A percentile compares a stretch with the other conserved stretches of the same genome.
phyloP scores from a whole-genome alignment of 2,797 vertebrate genomes.

The Esox masquinongy region DNA sequence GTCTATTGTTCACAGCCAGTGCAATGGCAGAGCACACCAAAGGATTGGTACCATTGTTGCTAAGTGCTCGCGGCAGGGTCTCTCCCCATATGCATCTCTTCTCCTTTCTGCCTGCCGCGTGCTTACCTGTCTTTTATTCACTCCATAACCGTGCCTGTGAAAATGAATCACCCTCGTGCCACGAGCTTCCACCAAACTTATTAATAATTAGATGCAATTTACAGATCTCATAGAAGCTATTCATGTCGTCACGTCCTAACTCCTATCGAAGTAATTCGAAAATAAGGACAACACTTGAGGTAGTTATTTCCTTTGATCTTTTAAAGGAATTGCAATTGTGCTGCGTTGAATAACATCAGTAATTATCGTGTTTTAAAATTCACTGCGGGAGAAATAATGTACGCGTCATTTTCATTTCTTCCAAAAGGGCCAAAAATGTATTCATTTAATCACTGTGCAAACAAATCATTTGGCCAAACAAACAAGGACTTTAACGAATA shows the following conservation, averaged over 20 bases:
- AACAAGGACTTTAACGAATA: constrained; percentile 5
- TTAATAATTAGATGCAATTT: constrained; percentile 28
- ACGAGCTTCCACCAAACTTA: constrained; percentile 15
- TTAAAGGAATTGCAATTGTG: not conserved
- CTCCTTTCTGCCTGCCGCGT: constrained; percentile 17
- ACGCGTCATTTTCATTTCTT: not conserved
- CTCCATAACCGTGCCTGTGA: constrained; percentile 11
- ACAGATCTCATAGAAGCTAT: constrained; percentile 16
- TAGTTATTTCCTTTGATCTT: constrained; percentile 3
- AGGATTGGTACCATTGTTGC: constrained; percentile 62
- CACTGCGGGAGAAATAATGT: not conserved
- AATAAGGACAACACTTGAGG: not conserved
- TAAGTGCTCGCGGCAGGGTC: constrained; percentile 56
- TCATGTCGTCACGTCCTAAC: not conserved
- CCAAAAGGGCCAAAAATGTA: not conserved
- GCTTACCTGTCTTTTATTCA: constrained; percentile 47
- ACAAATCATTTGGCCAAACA: not conserved
- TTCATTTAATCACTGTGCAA: not conserved
- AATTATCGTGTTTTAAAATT: not conserved
- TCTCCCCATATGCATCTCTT: constrained; percentile 30
- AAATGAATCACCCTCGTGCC: constrained; percentile 24
- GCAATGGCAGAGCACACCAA: constrained; percentile 44
- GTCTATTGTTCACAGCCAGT: constrained; percentile 68
- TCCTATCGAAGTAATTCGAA: constrained; percentile 3
- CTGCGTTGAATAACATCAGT: constrained; percentile 1